Percentiles rank a stretch among this genome's conserved stretches.
Evolutionary conservation across 2,888 invertebrate genomes (phyloP).

Genomic region (Macropis europaea): DNA sequence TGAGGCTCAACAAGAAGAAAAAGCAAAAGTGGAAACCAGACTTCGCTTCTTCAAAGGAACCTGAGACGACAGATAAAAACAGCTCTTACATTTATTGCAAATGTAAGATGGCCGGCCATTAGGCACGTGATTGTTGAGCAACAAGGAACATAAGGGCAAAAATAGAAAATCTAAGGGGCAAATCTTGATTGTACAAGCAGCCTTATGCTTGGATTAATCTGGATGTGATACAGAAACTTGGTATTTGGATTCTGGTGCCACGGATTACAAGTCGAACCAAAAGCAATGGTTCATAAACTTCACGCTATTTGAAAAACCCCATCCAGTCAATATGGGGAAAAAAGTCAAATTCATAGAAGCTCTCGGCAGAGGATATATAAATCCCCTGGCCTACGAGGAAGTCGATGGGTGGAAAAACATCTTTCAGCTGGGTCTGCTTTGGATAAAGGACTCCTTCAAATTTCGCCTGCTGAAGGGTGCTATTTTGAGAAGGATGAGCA

Average conservation of each 20-base stretch:
- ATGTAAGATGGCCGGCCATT: slow-evolving; percentile 34
- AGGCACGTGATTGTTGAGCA: slow-evolving; percentile 34
- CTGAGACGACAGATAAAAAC: background rate
- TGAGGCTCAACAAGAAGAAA: background rate
- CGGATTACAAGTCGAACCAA: slow-evolving; percentile 54
- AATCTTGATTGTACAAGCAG: slow-evolving; percentile 17
- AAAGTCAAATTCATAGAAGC: slow-evolving; percentile 36
- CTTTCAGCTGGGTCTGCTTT: slow-evolving; percentile 41
- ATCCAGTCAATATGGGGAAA: slow-evolving; percentile 32
- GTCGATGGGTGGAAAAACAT: slow-evolving; percentile 39
- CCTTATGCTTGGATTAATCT: slow-evolving; percentile 3
- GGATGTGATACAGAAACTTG: slow-evolving; percentile 4
- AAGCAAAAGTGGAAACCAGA: background rate
- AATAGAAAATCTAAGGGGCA: slow-evolving; percentile 28
- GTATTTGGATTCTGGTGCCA: slow-evolving; percentile 58
- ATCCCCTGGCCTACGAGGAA: slow-evolving; percentile 45
- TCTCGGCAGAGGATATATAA: slow-evolving; percentile 47
- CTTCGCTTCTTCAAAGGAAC: background rate
- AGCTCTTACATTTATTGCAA: slow-evolving; percentile 9
- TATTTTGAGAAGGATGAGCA: slow-evolving; percentile 25
- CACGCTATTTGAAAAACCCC: slow-evolving; percentile 16
- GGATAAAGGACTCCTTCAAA: slow-evolving; percentile 36
- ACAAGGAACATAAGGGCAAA: background rate
- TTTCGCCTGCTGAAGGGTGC: slow-evolving; percentile 30
- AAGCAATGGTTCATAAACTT: slow-evolving; percentile 47